Evolutionary conservation across 2,888 invertebrate species (phyloP), one percentile per base, ranked within the genome.

Genomic region (Leptinotarsa haldemani): DNA sequence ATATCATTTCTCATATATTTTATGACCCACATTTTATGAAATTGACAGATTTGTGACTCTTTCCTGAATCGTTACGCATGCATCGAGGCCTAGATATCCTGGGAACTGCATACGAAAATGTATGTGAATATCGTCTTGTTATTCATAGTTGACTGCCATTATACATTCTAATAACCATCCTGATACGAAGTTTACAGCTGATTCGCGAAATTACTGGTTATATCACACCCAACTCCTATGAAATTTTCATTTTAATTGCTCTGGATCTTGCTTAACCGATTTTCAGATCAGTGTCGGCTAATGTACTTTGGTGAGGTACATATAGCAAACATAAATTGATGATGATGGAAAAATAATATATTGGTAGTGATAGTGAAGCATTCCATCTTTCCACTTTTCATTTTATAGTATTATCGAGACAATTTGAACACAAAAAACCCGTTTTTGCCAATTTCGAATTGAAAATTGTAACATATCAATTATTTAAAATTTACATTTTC

Each of bases 161-260:
- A 40, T 40, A 61, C 61, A 40, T 61, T 61, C 40, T 61, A 61
- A 61, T 61, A 61, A 61, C 40, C 61, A 40, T 61, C 40, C 7
- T 61, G 61, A 61, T 61, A 30, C 18, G 61, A 61, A 61, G 2
- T 61, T 61, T n/a, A 61, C 16, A 30, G 61, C 61, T n/a, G 61
- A 16, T 61, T 30, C 30, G 61, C 40, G 61, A 40, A 61, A 61
- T n/a, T 30, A 5, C 30, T 1, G 16, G 61, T 61, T 61, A 61
- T 61, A 30, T 61, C 61, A 61, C 40, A n/a, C 30, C 30, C 25
- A 16, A 30, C 25, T 25, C 30, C 25, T 25, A 40, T 61, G 9
- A 25, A 30, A 61, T 61, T 30, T 40, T 61, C 5, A 30, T 4
- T 61, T 61, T n/a, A 61, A 61, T 30, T 61, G n/a, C 61, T n/a